Evolutionary conservation across 2,797 vertebrate genomes (phyloP).

Genomic region (Sciaenops ocellatus): DNA sequence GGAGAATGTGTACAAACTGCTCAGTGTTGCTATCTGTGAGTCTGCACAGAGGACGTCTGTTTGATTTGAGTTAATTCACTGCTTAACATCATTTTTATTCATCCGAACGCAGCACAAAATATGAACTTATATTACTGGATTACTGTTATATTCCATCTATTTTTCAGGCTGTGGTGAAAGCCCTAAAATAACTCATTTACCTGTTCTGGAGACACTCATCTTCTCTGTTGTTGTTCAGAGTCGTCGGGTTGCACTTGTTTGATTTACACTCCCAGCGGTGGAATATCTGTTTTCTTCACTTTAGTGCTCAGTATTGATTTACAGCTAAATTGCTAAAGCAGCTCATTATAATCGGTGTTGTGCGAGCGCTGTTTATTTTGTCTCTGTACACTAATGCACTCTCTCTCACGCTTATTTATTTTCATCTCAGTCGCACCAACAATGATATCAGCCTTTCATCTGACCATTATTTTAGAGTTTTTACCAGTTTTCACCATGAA

Average conservation of each 20-base stretch:
- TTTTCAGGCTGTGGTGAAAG: not conserved
- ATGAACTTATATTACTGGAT: not conserved
- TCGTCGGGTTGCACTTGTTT: not conserved
- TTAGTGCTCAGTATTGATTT: constrained; percentile 2
- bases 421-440: not conserved
- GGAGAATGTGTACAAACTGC: constrained; percentile 49
- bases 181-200: not conserved
- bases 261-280: not conserved
- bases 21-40: constrained; percentile 30
- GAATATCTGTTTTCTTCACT: constrained; percentile 1
- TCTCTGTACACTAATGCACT: not conserved
- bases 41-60: constrained; percentile 6
- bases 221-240: not conserved
- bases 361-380: constrained; percentile 6
- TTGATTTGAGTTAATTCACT: not conserved
- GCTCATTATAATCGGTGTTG: constrained; percentile 1
- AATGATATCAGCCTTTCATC: not conserved
- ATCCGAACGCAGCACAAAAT: not conserved
- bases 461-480: not conserved
- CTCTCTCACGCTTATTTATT: not conserved
- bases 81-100: not conserved
- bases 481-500: not conserved
- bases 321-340: constrained; percentile 21
- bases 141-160: not conserved
- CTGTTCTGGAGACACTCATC: not conserved